Conservation (phyloP, 2,888 invertebrate genomes). For the Cryptosula pallasiana region DNA sequence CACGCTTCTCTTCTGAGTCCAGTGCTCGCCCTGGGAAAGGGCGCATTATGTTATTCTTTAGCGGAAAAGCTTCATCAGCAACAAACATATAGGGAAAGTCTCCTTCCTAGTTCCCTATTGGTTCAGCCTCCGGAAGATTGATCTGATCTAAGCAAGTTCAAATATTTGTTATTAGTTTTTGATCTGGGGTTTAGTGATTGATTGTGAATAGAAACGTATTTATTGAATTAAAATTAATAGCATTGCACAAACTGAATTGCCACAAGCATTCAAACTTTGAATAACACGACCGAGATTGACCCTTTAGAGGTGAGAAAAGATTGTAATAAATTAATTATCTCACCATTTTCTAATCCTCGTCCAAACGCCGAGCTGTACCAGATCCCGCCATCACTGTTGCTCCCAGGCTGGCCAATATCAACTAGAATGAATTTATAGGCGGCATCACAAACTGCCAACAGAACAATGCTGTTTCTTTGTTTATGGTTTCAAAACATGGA, state of each 20-base stretch:
- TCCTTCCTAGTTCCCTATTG: background rate
- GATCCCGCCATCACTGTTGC: background rate
- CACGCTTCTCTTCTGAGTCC: background rate
- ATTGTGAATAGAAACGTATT: too few species aligned
- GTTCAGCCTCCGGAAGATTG: background rate
- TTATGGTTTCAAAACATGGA: constrained; percentile 1
- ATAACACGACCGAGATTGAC: too few species aligned
- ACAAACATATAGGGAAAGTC: background rate
- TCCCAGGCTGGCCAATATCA: constrained; percentile 1
- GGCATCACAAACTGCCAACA: constrained; percentile 3
- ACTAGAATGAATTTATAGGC: background rate
- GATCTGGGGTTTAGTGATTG: too few species aligned
- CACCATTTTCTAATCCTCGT: background rate
- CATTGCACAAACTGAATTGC: too few species aligned
- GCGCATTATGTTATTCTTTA: background rate
- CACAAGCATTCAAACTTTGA: too few species aligned
- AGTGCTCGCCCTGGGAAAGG: constrained; percentile 1
- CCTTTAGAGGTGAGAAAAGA: too few species aligned
- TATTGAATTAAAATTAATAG: too few species aligned
- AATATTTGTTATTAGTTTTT: too few species aligned
- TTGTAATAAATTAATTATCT: too few species aligned
- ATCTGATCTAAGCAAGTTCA: too few species aligned
- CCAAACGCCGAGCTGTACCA: background rate
- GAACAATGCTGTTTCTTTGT: background rate
- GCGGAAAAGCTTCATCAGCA: constrained; percentile 8